These are phyloP conservation scores for Drosophila limbata DNA, from an alignment of 2,888 invertebrate genomes.

Conservation along the genomic window DNA sequence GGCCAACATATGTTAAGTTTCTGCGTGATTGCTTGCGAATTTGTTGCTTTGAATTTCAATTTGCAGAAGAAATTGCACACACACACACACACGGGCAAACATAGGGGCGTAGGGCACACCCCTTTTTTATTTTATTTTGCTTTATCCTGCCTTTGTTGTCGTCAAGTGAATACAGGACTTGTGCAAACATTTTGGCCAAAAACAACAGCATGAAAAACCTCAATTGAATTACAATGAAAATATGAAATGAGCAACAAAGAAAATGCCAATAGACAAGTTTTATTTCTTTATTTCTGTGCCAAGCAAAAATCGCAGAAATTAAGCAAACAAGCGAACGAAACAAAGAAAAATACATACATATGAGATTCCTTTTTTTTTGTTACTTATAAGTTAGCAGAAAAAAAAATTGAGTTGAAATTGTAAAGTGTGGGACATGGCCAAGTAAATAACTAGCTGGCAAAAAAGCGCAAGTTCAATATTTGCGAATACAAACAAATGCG, in stretches of 20 bases:
- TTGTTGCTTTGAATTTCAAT: slow-evolving; percentile 78
- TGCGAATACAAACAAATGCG: slow-evolving; percentile 67
- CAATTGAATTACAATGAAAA: slow-evolving; percentile 81
- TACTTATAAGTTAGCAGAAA: slow-evolving; percentile 29
- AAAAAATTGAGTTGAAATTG: slow-evolving; percentile 32
- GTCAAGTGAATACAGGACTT: slow-evolving; percentile 53
- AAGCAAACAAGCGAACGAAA: slow-evolving; percentile 72
- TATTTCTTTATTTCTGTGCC: slow-evolving; percentile 10
- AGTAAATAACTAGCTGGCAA: slow-evolving; percentile 56
- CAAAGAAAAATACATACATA: slow-evolving; percentile 52
- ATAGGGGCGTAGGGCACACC: slow-evolving; percentile 43
- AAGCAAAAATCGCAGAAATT: slow-evolving; percentile 59
- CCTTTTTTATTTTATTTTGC: slow-evolving; percentile 33
- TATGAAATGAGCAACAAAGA: slow-evolving; percentile 68
- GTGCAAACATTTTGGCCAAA: slow-evolving; percentile 70
- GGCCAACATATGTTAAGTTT: slow-evolving; percentile 72
- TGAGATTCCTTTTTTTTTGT: not conserved
- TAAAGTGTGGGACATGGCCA: slow-evolving; percentile 55
- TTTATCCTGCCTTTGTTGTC: slow-evolving; percentile 29
- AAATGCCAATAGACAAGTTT: slow-evolving; percentile 22
- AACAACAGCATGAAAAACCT: slow-evolving; percentile 42
- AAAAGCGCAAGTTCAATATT: slow-evolving; percentile 75
- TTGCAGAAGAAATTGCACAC: slow-evolving; percentile 18
- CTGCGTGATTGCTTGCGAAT: slow-evolving; percentile 72
- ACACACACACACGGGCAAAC: not conserved